Conservation (phyloP, 1,140 invertebrate genomes). For the Lordiphosa mommai region DNA sequence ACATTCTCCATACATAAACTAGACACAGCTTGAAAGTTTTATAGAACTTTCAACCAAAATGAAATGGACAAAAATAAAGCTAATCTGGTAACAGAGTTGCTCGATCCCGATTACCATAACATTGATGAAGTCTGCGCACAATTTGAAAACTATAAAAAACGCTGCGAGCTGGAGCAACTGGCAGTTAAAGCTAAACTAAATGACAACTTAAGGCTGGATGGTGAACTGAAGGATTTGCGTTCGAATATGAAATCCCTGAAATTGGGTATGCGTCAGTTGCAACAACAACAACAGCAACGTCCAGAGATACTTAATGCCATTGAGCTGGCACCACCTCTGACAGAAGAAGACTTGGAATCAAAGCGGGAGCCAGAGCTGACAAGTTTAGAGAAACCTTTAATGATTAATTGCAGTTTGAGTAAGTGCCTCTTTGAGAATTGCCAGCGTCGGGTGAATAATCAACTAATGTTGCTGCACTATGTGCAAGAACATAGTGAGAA, state of each 20-base stretch:
- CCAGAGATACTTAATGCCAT: conserved; percentile 23
- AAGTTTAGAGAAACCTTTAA: neutral
- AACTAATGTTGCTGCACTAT: conserved; percentile 56
- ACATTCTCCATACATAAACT: too few species aligned
- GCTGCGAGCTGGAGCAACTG: neutral
- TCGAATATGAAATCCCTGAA: conserved; percentile 1
- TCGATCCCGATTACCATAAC: conserved; percentile 4
- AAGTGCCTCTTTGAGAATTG: conserved; percentile 43
- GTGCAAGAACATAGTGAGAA: conserved; percentile 38
- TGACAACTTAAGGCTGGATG: neutral
- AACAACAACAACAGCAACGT: neutral
- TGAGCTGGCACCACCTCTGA: neutral
- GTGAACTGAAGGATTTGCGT: conserved; percentile 6
- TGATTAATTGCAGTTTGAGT: conserved; percentile 18
- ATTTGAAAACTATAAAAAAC: conserved; percentile 26
- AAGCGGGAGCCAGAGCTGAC: neutral
- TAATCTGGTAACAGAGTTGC: neutral
- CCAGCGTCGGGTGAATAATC: conserved; percentile 31
- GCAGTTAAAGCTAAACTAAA: neutral
- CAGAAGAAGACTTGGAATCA: too few species aligned
- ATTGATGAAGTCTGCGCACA: conserved; percentile 29
- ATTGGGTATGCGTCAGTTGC: conserved; percentile 4
- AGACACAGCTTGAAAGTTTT: too few species aligned
- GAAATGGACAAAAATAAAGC: conserved; percentile 8
- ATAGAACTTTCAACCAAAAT: neutral